Evolutionary conservation across 2,113 vertebrate genomes (phyloP).

Genomic region (Passer domesticus): DNA sequence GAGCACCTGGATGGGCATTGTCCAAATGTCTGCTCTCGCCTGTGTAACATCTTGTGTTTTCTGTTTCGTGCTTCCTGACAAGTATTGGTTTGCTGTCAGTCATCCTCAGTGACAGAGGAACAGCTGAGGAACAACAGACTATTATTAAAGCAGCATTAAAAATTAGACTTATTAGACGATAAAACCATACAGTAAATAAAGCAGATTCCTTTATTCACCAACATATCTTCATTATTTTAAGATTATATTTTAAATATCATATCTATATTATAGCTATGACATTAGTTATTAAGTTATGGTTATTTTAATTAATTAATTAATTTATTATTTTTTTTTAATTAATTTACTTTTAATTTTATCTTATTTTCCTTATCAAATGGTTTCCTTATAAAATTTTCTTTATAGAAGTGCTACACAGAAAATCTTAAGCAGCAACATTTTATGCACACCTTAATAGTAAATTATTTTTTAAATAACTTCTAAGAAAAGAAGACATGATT

Average conservation of each 20-base stretch:
- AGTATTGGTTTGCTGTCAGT: neutral
- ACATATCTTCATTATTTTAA: neutral
- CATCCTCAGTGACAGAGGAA: neutral
- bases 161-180: neutral
- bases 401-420: neutral
- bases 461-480: neutral
- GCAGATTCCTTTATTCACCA: neutral
- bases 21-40: accelerated
- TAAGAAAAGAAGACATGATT: neutral
- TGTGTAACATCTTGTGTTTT: neutral
- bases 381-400: neutral
- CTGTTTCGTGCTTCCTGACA: neutral
- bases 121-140: neutral
- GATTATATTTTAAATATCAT: neutral
- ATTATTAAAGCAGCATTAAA: neutral
- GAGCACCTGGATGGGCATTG: neutral
- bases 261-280: neutral
- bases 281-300: neutral
- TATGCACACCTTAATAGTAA: neutral
- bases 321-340: no score
- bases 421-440: neutral
- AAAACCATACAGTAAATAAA: neutral
- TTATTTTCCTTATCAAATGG: neutral
- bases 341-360: no score
- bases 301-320: neutral